These are phyloP conservation scores for Poeciliopsis gracilis DNA, from an alignment of 2,797 vertebrate genomes.

Conservation along the genomic window DNA sequence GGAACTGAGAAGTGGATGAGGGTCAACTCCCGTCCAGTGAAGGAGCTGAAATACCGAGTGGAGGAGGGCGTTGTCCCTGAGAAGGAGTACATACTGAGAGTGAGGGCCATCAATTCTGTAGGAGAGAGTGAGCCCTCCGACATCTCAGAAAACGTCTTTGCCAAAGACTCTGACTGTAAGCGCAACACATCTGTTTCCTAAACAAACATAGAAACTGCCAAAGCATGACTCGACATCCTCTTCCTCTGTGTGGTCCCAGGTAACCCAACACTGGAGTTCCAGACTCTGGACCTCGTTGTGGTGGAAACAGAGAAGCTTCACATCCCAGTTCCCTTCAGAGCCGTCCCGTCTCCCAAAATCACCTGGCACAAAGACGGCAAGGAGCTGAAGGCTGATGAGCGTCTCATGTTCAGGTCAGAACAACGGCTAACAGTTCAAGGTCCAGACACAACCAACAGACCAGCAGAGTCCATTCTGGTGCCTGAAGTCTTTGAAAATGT, in stretches of 20 bases:
- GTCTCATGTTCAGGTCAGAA: constrained; percentile 83
- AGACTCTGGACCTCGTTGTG: constrained; percentile 91
- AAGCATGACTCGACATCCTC: background rate
- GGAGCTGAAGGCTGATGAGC: constrained; percentile 91
- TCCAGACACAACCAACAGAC: background rate
- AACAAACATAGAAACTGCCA: background rate
- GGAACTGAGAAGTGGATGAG: constrained; percentile 99
- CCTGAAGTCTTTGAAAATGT: too few relatives aligned
- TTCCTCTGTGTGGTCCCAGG: constrained; percentile 73
- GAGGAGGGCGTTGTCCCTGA: constrained; percentile 94
- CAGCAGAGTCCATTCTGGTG: too few relatives aligned
- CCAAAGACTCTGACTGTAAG: constrained; percentile 95
- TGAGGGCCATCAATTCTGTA: constrained; percentile 92
- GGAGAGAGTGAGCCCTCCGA: constrained; percentile 97
- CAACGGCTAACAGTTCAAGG: background rate
- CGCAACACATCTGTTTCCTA: background rate
- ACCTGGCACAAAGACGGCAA: constrained; percentile 97
- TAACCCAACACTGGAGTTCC: constrained; percentile 90
- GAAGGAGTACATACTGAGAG: constrained; percentile 94
- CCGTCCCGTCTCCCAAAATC: constrained; percentile 90
- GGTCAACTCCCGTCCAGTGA: constrained; percentile 95
- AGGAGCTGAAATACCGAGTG: constrained; percentile 92
- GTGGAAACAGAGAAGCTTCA: constrained; percentile 94
- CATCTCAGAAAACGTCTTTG: constrained; percentile 93
- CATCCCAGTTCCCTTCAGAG: constrained; percentile 91